These are phyloP conservation scores for Cydia pomonella DNA, from an alignment of 1,140 invertebrate genomes.

Conservation along the genomic window DNA sequence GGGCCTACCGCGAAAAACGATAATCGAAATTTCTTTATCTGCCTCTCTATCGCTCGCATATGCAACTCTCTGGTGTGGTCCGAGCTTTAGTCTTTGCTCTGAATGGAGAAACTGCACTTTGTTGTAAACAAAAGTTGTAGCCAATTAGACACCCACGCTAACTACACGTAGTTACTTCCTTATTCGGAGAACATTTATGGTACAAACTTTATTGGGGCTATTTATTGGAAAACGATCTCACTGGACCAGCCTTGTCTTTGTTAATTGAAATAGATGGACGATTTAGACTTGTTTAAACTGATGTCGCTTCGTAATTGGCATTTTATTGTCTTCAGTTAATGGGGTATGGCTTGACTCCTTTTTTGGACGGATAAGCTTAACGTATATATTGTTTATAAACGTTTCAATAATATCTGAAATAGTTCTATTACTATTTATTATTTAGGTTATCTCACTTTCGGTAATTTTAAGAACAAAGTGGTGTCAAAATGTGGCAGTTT, in stretches of 20 bases:
- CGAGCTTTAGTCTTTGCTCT: neutral
- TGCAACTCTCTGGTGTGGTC: too few relatives aligned
- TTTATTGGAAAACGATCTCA: constrained; percentile 17
- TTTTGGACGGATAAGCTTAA: neutral
- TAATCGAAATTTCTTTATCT: too few relatives aligned
- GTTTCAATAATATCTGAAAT: neutral
- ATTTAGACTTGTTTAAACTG: constrained; percentile 8
- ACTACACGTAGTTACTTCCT: neutral
- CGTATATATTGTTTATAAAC: neutral
- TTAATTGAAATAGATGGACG: constrained; percentile 23
- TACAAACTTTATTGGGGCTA: neutral
- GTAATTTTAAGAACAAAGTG: too few relatives aligned
- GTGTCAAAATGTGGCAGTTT: too few relatives aligned
- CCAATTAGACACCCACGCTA: constrained; percentile 17
- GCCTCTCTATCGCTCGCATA: too few relatives aligned
- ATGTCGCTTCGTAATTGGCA: constrained; percentile 3
- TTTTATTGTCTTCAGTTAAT: neutral
- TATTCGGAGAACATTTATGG: neutral
- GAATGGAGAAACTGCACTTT: too few relatives aligned
- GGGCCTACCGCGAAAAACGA: too few relatives aligned
- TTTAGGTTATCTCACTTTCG: neutral
- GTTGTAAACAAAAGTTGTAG: neutral
- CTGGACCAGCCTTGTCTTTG: neutral
- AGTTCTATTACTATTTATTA: neutral
- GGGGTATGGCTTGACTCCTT: neutral